These are phyloP conservation scores for Catocala sponsa DNA, from an alignment of 2,888 invertebrate species.

Conservation along the genomic window DNA sequence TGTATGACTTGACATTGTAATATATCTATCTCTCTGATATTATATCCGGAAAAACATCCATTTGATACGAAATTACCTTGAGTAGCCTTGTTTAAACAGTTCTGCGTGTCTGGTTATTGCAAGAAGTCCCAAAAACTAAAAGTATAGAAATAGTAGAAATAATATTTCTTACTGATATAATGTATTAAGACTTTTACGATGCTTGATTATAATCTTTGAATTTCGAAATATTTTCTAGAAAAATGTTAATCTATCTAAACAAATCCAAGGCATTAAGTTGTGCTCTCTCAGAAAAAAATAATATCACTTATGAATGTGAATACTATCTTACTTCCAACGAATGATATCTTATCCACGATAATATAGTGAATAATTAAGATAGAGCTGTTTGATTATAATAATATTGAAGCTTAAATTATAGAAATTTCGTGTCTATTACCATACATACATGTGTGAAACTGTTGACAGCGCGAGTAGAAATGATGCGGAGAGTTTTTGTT, in stretches of 20 bases:
- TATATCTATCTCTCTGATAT: conserved; percentile 1
- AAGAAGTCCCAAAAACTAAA: no score
- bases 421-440: conserved; percentile 42
- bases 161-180: no score
- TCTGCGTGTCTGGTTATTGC: no score
- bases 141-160: no score
- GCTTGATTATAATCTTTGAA: no score
- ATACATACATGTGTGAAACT: conserved; percentile 36
- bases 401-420: conserved; percentile 37
- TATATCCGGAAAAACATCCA: neutral
- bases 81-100: neutral
- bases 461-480: conserved; percentile 34
- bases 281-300: neutral
- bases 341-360: conserved; percentile 52
- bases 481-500: conserved; percentile 42
- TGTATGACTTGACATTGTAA: neutral
- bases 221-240: no score
- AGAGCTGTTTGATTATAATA: conserved; percentile 20
- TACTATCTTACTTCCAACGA: conserved; percentile 29
- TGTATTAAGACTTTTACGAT: no score
- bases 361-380: conserved; percentile 39
- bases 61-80: conserved; percentile 3
- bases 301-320: conserved; percentile 10
- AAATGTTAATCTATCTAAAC: no score
- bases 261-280: no score